Conservation (phyloP, 2,888 invertebrate genomes). For the Caenorhabditis uteleia region DNA sequence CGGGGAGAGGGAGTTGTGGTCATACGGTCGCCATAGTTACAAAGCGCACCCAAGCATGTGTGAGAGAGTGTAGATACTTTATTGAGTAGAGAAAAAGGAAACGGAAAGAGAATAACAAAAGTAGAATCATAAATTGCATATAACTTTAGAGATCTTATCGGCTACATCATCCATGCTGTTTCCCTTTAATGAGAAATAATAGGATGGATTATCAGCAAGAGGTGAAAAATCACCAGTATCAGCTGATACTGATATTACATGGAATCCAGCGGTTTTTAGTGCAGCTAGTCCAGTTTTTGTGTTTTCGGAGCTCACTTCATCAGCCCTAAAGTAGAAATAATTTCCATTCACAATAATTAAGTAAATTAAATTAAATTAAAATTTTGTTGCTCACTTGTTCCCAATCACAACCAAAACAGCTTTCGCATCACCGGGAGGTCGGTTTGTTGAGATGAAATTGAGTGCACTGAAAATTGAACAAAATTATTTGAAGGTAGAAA, state of each 20-base stretch:
- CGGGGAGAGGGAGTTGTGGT: background rate
- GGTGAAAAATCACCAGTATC: constrained; percentile 1
- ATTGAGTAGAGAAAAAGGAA: background rate
- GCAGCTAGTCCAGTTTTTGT: background rate
- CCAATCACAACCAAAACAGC: constrained; percentile 27
- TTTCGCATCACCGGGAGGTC: constrained; percentile 6
- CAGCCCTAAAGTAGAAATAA: too few relatives aligned
- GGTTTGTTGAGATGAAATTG: constrained; percentile 19
- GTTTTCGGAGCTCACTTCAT: background rate
- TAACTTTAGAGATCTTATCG: constrained; percentile 28
- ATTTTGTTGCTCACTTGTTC: constrained; percentile 12
- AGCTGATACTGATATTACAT: constrained; percentile 1
- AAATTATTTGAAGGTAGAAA: background rate
- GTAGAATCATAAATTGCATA: constrained; percentile 22
- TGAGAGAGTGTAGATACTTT: background rate
- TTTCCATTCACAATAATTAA: too few relatives aligned
- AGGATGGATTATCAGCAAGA: constrained; percentile 7
- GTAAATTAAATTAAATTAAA: background rate
- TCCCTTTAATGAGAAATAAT: too few relatives aligned
- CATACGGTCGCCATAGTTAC: constrained; percentile 18
- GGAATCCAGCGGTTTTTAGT: constrained; percentile 1
- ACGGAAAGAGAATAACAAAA: background rate
- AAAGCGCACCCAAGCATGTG: background rate
- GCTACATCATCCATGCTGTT: too few relatives aligned
- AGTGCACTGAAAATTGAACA: constrained; percentile 12